Conservation (phyloP, 2,888 invertebrate species). For the Doris montereyensis region DNA sequence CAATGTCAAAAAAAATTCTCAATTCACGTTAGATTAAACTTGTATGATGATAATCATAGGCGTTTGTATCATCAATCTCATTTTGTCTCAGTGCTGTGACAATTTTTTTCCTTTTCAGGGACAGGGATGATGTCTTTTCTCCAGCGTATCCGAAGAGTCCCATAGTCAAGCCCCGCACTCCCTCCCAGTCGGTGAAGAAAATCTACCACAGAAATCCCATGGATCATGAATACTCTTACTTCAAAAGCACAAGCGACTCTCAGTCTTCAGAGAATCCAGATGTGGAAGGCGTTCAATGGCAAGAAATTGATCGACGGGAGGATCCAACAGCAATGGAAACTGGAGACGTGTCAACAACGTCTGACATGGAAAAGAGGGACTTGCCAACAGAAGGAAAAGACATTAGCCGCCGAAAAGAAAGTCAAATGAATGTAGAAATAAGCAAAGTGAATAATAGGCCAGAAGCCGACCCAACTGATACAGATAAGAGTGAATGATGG, state of each 20-base stretch:
- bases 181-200: conserved; percentile 25
- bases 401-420: neutral
- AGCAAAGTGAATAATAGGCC: too few relatives aligned
- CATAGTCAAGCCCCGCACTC: neutral
- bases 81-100: neutral
- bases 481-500: too few relatives aligned
- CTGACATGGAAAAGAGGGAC: too few relatives aligned
- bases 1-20: too few relatives aligned
- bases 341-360: too few relatives aligned
- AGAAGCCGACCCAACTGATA: too few relatives aligned
- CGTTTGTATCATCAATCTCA: neutral
- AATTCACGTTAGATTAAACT: too few relatives aligned
- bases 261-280: conserved; percentile 10
- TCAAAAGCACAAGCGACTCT: conserved; percentile 48
- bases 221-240: conserved; percentile 67
- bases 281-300: too few relatives aligned
- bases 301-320: too few relatives aligned
- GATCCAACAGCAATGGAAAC: too few relatives aligned
- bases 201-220: conserved; percentile 49
- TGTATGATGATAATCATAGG: too few relatives aligned
- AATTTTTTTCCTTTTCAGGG: neutral
- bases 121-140: neutral
- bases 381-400: conserved; percentile 5
- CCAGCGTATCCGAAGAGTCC: neutral
- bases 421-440: too few relatives aligned